phyloP scores from a whole-genome alignment of 2,113 vertebrate genomes.

The Polyodon spathula region DNA sequence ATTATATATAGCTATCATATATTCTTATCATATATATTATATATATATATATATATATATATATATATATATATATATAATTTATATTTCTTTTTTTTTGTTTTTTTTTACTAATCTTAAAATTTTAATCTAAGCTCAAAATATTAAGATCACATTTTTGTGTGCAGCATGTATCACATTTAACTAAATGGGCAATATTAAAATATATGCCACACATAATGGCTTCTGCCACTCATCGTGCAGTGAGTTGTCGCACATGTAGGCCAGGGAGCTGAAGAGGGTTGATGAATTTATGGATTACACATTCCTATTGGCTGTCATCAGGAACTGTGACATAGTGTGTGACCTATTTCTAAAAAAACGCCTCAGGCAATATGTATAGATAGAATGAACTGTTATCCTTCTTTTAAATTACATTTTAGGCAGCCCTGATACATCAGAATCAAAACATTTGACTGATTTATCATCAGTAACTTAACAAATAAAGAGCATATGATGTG shows the following conservation, averaged over 20 bases:
- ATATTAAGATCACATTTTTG: conserved; percentile 47
- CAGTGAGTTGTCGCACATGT: conserved; percentile 58
- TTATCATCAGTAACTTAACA: conserved; percentile 28
- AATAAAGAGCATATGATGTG: conserved; percentile 25
- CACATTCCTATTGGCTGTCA: conserved; percentile 53
- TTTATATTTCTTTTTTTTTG: too few species aligned
- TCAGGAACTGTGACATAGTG: conserved; percentile 60
- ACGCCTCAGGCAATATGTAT: conserved; percentile 52
- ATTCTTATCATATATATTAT: too few species aligned
- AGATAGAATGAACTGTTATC: conserved; percentile 65
- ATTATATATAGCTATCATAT: too few species aligned
- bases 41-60: not conserved
- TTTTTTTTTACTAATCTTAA: conserved; percentile 25
- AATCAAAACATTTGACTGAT: conserved; percentile 31
- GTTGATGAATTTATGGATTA: conserved; percentile 63
- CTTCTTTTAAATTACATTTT: conserved; percentile 72
- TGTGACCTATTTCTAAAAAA: conserved; percentile 63
- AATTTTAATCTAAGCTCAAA: conserved; percentile 22
- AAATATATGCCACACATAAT: conserved; percentile 62
- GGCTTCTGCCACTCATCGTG: conserved; percentile 66
- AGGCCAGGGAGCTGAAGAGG: conserved; percentile 62
- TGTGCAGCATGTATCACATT: conserved; percentile 45
- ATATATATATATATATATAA: not conserved
- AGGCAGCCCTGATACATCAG: conserved; percentile 51
- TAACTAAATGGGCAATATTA: conserved; percentile 65